Evolutionary conservation across 2,113 vertebrate species (phyloP).

Genomic region (Gobio gobio): DNA sequence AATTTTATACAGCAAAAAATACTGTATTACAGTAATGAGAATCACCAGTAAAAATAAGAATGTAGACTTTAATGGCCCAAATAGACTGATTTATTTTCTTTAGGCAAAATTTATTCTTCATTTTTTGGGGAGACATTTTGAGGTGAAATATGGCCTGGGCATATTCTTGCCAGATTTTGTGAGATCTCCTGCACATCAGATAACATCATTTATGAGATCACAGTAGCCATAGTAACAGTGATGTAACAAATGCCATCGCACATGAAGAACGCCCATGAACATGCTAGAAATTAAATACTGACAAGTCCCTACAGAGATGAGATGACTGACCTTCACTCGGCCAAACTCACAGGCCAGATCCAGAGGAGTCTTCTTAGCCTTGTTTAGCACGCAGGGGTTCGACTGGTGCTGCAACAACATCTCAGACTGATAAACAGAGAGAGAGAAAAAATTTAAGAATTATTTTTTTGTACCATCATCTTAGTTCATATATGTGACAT

Average conservation of each 20-base stretch:
- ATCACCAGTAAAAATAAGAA: no score
- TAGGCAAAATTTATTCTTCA: background rate
- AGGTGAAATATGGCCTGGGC: background rate
- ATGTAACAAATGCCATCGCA: background rate
- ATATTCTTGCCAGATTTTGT: background rate
- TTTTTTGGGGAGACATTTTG: background rate
- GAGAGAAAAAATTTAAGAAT: background rate
- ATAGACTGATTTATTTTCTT: background rate
- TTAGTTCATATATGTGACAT: background rate
- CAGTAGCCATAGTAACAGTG: conserved; percentile 1
- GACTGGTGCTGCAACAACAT: conserved; percentile 97
- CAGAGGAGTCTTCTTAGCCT: conserved; percentile 90
- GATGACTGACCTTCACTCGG: conserved; percentile 84
- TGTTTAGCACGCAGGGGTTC: conserved; percentile 93
- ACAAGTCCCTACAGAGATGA: background rate
- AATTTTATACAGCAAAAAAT: no score
- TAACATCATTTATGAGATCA: background rate
- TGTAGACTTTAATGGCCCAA: background rate
- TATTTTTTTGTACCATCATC: no score
- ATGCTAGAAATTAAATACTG: background rate
- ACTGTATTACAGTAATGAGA: no score
- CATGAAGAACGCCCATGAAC: background rate
- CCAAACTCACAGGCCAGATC: conserved; percentile 95
- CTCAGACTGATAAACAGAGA: conserved; percentile 81
- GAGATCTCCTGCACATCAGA: background rate